These are phyloP conservation scores for Siphamia tubifer DNA, from an alignment of 2,113 vertebrate genomes.

Conservation along the genomic window DNA sequence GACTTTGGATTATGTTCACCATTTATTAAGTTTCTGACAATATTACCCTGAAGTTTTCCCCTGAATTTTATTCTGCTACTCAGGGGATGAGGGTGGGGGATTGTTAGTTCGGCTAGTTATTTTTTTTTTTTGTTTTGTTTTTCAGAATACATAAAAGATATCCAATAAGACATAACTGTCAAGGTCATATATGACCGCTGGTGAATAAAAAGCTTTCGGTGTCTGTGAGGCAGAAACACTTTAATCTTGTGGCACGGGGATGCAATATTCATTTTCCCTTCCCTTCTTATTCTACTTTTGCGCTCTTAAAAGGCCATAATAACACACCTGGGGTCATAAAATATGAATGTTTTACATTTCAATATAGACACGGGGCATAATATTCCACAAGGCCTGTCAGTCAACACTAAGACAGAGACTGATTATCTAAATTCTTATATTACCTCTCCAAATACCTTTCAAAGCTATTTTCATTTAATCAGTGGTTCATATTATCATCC, in stretches of 20 bases:
- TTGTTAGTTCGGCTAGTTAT: not conserved
- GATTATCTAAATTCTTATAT: too few species aligned
- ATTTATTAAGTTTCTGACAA: constrained; percentile 2
- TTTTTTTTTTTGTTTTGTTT: constrained; percentile 23
- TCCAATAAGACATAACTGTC: constrained; percentile 8
- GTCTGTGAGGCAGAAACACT: not conserved
- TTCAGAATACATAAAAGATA: constrained; percentile 3
- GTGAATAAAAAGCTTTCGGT: not conserved
- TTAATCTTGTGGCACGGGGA: not conserved
- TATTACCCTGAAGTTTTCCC: not conserved
- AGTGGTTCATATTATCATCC: too few species aligned
- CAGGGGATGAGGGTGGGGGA: not conserved
- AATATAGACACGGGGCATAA: not conserved
- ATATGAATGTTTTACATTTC: not conserved
- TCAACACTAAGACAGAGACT: not conserved
- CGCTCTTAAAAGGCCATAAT: not conserved
- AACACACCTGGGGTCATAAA: not conserved
- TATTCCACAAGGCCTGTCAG: not conserved
- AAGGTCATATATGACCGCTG: constrained; percentile 19
- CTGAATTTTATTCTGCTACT: not conserved
- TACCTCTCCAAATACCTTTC: not conserved
- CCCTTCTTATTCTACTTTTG: not conserved
- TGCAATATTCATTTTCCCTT: not conserved
- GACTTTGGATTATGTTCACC: constrained; percentile 23
- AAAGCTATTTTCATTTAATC: too few species aligned